Conservation (phyloP, 2,113 vertebrate genomes). For the Rhinopomastus cyanomelas region DNA sequence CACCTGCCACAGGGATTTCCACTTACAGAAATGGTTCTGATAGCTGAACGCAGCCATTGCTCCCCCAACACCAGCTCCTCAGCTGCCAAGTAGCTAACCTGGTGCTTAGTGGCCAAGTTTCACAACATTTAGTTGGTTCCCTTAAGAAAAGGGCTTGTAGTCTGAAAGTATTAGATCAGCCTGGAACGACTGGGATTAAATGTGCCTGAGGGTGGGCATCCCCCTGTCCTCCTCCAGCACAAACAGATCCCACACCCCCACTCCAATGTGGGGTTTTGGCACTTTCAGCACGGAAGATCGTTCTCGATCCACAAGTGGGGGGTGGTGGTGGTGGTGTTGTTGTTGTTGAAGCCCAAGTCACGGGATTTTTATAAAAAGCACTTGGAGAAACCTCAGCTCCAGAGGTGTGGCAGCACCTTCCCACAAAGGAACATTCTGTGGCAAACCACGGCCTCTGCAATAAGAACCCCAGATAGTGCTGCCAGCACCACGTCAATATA, state of each 20-base stretch:
- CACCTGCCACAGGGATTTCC: background rate
- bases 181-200: background rate
- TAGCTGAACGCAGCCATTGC: fast-evolving
- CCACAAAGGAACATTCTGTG: fast-evolving
- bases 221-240: background rate
- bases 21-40: fast-evolving
- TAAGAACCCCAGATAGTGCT: fast-evolving
- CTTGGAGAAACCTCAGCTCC: background rate
- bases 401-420: background rate
- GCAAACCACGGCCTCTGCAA: background rate
- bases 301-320: fast-evolving
- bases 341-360: background rate
- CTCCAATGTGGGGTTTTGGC: background rate
- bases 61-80: background rate
- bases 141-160: background rate
- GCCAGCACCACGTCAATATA: fast-evolving
- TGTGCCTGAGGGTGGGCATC: fast-evolving
- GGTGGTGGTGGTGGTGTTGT: background rate
- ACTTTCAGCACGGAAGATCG: fast-evolving
- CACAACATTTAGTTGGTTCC: background rate
- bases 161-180: background rate
- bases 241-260: background rate
- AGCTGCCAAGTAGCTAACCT: background rate
- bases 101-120: fast-evolving
- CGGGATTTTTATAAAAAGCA: background rate